These are phyloP conservation scores for Xestia c-nigrum DNA, from an alignment of 2,888 invertebrate genomes.

Conservation along the genomic window DNA sequence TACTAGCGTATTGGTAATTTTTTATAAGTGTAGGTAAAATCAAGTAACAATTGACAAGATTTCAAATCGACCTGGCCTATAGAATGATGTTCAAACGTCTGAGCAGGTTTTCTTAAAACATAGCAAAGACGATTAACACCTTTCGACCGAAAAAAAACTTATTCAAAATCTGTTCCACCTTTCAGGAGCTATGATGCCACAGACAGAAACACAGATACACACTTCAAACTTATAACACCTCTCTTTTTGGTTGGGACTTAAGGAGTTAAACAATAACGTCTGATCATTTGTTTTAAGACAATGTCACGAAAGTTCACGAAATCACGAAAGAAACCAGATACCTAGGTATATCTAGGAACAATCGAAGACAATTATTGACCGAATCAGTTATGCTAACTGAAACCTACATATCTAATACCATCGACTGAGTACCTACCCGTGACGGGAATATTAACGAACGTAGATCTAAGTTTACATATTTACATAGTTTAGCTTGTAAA, in stretches of 20 bases:
- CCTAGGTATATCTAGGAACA: neutral
- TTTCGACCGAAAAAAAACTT: no score
- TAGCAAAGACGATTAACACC: neutral
- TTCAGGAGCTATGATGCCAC: no score
- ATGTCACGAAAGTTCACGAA: neutral
- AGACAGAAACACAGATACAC: no score
- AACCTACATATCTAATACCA: neutral
- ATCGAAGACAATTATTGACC: neutral
- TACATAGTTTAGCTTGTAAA: conserved; percentile 37
- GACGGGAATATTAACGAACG: conserved; percentile 35
- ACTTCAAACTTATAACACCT: no score
- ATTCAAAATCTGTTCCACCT: no score
- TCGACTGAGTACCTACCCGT: neutral
- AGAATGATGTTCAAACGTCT: no score
- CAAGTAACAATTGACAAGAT: no score
- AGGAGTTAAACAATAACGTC: neutral
- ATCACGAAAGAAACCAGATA: neutral
- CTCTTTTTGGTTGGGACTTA: no score
- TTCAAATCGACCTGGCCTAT: no score
- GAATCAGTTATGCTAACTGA: conserved; percentile 3
- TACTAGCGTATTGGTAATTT: neutral
- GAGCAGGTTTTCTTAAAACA: neutral
- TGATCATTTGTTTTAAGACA: neutral
- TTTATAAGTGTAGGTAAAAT: neutral
- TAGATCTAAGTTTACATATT: conserved; percentile 33